Evolutionary conservation across 2,888 invertebrate species (phyloP), one percentile per base, ranked within the genome.

Genomic region (Mesorhabditis spiculigera): DNA sequence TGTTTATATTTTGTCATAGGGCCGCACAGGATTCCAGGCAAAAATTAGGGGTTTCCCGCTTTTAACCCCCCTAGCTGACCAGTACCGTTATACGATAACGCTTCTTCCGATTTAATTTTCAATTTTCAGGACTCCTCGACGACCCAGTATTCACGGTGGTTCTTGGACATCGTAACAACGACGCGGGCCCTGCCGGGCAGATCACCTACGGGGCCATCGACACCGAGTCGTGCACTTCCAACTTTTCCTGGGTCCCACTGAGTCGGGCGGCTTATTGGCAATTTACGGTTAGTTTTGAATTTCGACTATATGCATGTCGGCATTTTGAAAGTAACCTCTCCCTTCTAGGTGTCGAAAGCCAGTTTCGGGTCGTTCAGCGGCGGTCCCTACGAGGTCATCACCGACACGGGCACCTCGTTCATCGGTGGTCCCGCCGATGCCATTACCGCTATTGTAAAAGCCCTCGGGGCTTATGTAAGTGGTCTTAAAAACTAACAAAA

Each of bases 201-300:
- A 74, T 70, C 75, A 77, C 77, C 65, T 77, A 72, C 64, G 77
- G 77, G 65, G 75, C 67, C 8, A 65, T 76, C n/a, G 86, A 89
- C 5, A 72, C 71, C 42, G 45, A 66, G 44, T 70, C 73, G 70
- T 77, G 77, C 66, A 71, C 71, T 16, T 41, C 66, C n/a, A 65
- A 71, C 13, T 69, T 77, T 43, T 69, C 68, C 62, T 77, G n/a
- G 8, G 58, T 50, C 10, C 58, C 58, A 13, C 58, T 50, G 58
- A 10, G n/a, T 13, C n/a, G 10, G 58, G 58, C 58, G 8, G n/a
- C 58, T n/a, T 50, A 50, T 50, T 50, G 8, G 10, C 58, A 50
- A 50, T 50, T 13, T 50, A 50, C n/a, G 58, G n/a, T n/a, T 50
- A n/a, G n/a, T 50, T 10, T 50, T 10, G n/a, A n/a, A 13, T 10